Evolutionary conservation across 2,797 vertebrate genomes (phyloP).

Genomic region (Chiloscyllium punctatum): DNA sequence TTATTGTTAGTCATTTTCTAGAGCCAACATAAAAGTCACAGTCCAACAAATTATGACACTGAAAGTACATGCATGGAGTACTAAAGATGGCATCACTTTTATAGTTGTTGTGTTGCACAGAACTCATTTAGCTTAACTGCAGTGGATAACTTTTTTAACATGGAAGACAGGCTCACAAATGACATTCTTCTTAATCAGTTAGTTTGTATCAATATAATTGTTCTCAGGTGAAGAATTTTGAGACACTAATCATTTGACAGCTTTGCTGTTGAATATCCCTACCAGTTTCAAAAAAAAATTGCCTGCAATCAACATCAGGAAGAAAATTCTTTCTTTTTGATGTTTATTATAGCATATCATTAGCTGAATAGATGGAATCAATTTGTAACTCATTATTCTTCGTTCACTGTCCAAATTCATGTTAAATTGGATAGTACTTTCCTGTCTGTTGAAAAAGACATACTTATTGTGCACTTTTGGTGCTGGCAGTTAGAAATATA

Average conservation of each 20-base stretch:
- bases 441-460: neutral
- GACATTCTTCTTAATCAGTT: neutral
- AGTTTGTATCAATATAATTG: neutral
- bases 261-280: neutral
- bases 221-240: neutral
- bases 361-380: neutral
- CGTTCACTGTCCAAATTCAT: neutral
- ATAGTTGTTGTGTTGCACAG: neutral
- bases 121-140: neutral
- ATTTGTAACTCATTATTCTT: neutral
- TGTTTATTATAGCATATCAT: neutral
- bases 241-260: slow-evolving; percentile 26
- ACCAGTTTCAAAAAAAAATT: neutral
- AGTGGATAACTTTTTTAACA: neutral
- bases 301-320: neutral
- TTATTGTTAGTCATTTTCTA: slow-evolving; percentile 88
- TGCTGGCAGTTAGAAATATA: neutral
- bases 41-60: slow-evolving; percentile 76
- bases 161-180: neutral
- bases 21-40: slow-evolving; percentile 62
- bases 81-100: slow-evolving; percentile 33
- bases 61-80: slow-evolving; percentile 59
- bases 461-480: neutral
- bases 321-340: neutral
- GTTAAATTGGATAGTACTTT: neutral